Conservation (phyloP, 1,140 invertebrate genomes). For the Drosophila guanche region DNA sequence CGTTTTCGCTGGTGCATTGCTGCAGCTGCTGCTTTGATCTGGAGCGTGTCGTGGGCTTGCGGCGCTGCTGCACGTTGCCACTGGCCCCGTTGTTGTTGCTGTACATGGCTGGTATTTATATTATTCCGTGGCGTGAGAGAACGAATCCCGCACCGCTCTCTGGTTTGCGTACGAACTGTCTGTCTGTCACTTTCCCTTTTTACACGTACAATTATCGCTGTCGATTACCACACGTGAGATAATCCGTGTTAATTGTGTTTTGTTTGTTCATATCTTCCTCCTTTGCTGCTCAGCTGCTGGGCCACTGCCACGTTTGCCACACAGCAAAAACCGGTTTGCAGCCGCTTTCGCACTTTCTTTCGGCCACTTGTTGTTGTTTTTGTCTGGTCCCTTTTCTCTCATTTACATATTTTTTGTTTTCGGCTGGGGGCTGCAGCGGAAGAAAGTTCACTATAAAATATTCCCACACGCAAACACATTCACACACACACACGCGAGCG, state of each 20-base stretch:
- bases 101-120: constrained; percentile 3
- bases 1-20: constrained; percentile 50
- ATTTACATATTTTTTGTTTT: constrained; percentile 42
- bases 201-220: constrained; percentile 12
- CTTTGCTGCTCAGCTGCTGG: not conserved
- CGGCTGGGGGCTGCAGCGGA: constrained; percentile 35
- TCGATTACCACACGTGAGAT: constrained; percentile 13
- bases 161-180: constrained; percentile 8
- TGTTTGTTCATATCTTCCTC: constrained; percentile 11
- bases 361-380: constrained; percentile 34
- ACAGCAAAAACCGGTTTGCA: constrained; percentile 44
- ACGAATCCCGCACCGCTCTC: too few species aligned
- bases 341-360: constrained; percentile 62
- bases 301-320: constrained; percentile 57
- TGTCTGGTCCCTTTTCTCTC: constrained; percentile 24
- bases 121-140: constrained; percentile 10
- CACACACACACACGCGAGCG: constrained; percentile 3
- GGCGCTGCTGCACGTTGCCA: constrained; percentile 59
- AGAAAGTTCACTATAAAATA: constrained; percentile 64
- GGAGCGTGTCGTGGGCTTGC: constrained; percentile 61
- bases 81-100: constrained; percentile 22
- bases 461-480: constrained; percentile 39
- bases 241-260: constrained; percentile 24
- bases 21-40: constrained; percentile 60
- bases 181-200: constrained; percentile 63